These are phyloP conservation scores for Oreocharis arfaki DNA, from an alignment of 2,113 vertebrate genomes.

Conservation along the genomic window DNA sequence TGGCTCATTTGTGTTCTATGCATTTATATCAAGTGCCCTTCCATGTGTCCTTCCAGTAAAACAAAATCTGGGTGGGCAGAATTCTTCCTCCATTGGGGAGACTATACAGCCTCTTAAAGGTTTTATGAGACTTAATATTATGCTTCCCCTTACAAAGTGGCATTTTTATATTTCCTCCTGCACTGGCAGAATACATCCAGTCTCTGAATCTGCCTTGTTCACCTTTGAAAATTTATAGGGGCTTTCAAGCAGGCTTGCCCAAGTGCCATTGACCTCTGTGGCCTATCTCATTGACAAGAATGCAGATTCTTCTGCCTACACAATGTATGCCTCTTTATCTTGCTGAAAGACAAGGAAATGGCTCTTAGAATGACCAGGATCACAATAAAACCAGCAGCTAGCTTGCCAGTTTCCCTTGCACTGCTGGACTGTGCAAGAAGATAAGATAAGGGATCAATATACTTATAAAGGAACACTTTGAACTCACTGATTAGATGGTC, in stretches of 20 bases:
- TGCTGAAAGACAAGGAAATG: conserved; percentile 67
- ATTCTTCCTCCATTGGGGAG: conserved; percentile 36
- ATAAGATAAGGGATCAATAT: neutral
- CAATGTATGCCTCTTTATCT: conserved; percentile 65
- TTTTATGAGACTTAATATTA: conserved; percentile 65
- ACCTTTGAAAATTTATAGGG: conserved; percentile 73
- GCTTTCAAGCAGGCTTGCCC: conserved; percentile 62
- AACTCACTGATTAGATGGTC: neutral
- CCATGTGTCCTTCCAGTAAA: conserved; percentile 30
- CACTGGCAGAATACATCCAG: conserved; percentile 22
- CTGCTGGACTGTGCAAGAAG: conserved; percentile 18
- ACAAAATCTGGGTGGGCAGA: conserved; percentile 68
- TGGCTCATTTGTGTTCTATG: neutral
- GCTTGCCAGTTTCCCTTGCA: conserved; percentile 1
- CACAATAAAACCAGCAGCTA: conserved; percentile 63
- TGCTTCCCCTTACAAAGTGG: conserved; percentile 31
- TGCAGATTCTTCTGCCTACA: conserved; percentile 61
- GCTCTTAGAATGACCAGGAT: conserved; percentile 61
- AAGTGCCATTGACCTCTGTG: conserved; percentile 72
- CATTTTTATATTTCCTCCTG: conserved; percentile 47
- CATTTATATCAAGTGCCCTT: conserved; percentile 36
- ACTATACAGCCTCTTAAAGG: conserved; percentile 5
- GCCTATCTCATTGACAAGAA: conserved; percentile 72
- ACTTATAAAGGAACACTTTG: neutral
- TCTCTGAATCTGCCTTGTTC: conserved; percentile 64